Base-by-base conservation (phyloP, 2,888 invertebrate species). In the Eristalis arbustorum region DNA sequence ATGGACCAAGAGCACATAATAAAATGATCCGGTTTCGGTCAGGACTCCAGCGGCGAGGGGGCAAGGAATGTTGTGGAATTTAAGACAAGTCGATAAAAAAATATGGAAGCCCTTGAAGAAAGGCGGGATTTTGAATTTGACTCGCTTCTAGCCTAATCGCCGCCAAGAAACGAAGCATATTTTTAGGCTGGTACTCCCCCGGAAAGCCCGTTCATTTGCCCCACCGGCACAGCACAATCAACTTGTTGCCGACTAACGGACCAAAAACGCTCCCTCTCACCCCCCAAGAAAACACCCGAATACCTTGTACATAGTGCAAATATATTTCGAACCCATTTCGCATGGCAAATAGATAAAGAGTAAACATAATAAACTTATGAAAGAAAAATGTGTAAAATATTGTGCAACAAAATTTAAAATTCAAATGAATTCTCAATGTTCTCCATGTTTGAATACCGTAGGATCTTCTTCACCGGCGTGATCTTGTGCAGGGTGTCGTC, bases 401-500 rank as follows among this genome's bases (percentile, higher is more conserved):
- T 59, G n/a, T 25, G 37, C 0, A 28, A 14, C 8, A 25, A 18
- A 57, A 25, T 4, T 68, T 72, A 87, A 49, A 87, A 87, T 68
- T 87, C 87, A 31, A 87, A 78, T 2, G 87, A 87, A 37, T 87
- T 87, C 63, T 83, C 87, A 13, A 87, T 87, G 68, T 87, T 87
- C 28, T 87, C 87, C 87, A 87, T 87, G 49, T 87, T 87, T 10
- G 87, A 83, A 63, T 87, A 87, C 63, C 87, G 87, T 31, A 87
- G 31, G 18, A 87, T 87, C 25, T 87, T 87, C 40, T 87, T 87
- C 4, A 83, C 79, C 5, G 87, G 87, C 1, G 87, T 87, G 8
- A 87, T 87, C 61, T 87, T 87, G 68, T 87, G 75, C 11, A 90
- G 68, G 37, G 89, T 89, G 72, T 91, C 91, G 75, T 91, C 91